Base-by-base conservation (phyloP, 2,888 invertebrate genomes). In the Eupithecia dodoneata region DNA sequence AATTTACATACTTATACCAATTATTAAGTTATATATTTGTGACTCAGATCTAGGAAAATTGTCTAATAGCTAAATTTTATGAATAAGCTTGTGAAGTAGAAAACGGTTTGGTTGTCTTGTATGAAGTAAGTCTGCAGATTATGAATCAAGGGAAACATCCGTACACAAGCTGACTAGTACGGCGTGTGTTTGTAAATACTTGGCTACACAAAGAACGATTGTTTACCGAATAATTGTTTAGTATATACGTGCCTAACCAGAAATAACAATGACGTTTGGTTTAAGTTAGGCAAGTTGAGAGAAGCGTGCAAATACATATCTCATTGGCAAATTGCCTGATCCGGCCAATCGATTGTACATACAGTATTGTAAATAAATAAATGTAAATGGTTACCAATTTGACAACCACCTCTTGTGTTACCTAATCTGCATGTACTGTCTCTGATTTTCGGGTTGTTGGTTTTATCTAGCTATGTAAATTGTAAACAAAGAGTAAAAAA, bases 121-220 rank as follows among this genome's bases (percentile, higher is more conserved):
- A 7, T 7, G 12, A 30, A 18, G 30, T 9, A 10, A 73, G 52
- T 70, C 66, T 71, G 75, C 72, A 76, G 65, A 72, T 66, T 49
- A 75, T 77, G 74, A 77, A 73, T 52, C 63, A 75, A 77, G 73
- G 63, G 49, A 70, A 90, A 91, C 92, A 90, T 93, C 93, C 92
- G 89, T 69, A 63, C 18, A 63, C 10, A n/a, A 66, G 66, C 82
- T 84, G 85, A 85, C 85, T 82, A 80, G 79, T 81, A 83, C 82
- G 82, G 80, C 82, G 81, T 83, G 76, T 89, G 88, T 93, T 92
- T 89, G 91, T 91, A 93, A 93, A 94, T 87, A 89, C 81, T 88
- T 91, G 88, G 88, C 86, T 86, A 87, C 86, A 93, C 93, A 92
- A 92, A 91, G 89, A 87, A 85, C 89, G 87, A 92, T 92, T 93